phyloP scores from a whole-genome alignment of 2,113 vertebrate species.

The Oenanthe oenanthe region DNA sequence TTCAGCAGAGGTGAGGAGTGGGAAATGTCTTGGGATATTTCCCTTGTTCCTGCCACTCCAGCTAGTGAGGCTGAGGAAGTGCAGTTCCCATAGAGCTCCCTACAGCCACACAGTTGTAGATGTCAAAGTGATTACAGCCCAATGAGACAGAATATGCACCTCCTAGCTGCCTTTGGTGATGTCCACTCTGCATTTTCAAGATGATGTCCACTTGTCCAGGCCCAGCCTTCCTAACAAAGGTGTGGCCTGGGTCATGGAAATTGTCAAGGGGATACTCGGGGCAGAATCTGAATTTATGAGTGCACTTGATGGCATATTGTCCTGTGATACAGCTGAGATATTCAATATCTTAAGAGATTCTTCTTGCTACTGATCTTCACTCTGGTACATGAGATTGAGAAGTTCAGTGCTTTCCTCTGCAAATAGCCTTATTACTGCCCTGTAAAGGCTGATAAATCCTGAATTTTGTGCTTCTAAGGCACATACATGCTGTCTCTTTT shows the following conservation, averaged over 20 bases:
- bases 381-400: background rate
- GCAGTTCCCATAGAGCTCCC: background rate
- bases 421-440: background rate
- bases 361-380: background rate
- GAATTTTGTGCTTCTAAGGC: background rate
- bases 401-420: background rate
- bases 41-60: background rate
- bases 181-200: background rate
- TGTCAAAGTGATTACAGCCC: background rate
- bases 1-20: background rate
- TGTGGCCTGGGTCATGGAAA: background rate
- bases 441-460: background rate
- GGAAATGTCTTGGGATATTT: background rate
- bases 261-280: background rate
- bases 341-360: background rate
- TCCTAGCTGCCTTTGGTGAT: background rate
- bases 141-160: background rate
- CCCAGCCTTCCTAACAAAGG: background rate
- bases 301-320: background rate
- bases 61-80: background rate
- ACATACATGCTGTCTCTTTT: fast-evolving
- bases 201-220: background rate
- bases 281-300: background rate
- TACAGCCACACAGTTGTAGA: background rate
- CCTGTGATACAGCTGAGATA: background rate